Evolutionary conservation across 2,797 vertebrate species (phyloP).

Genomic region (Pipistrellus nathusii): DNA sequence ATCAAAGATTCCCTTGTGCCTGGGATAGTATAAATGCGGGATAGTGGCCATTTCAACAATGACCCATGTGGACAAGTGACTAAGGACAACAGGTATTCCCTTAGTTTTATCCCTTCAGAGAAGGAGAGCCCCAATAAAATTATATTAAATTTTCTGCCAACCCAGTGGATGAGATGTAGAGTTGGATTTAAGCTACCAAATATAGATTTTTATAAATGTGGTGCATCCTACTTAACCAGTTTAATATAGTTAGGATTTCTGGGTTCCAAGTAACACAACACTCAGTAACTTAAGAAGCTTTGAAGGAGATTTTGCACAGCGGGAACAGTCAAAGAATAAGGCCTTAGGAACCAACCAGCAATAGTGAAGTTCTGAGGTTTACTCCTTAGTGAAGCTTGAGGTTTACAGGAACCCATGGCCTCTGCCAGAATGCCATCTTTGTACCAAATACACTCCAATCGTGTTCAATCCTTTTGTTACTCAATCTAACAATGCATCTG

Average conservation of each 20-base stretch:
- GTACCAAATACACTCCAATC: conserved; percentile 9
- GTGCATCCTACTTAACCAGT: conserved; percentile 13
- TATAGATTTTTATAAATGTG: background rate
- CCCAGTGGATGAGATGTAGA: background rate
- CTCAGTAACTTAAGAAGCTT: conserved; percentile 17
- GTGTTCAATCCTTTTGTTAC: conserved; percentile 14
- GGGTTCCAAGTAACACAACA: conserved; percentile 40
- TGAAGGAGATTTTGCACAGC: background rate
- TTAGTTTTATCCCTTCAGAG: background rate
- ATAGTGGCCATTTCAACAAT: background rate
- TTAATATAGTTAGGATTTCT: background rate
- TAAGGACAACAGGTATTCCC: background rate
- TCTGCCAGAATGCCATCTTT: conserved; percentile 36
- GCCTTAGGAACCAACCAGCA: background rate
- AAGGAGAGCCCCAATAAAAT: background rate
- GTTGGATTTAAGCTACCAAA: background rate
- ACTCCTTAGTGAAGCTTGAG: background rate
- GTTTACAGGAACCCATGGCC: background rate
- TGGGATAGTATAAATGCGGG: background rate
- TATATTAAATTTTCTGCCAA: background rate
- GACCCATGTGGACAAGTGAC: background rate
- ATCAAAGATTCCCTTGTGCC: background rate
- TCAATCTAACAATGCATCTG: background rate
- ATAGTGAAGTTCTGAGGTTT: background rate
- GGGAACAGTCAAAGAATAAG: background rate